Conservation (phyloP, 2,113 vertebrate species). For the Xerus inauris region DNA sequence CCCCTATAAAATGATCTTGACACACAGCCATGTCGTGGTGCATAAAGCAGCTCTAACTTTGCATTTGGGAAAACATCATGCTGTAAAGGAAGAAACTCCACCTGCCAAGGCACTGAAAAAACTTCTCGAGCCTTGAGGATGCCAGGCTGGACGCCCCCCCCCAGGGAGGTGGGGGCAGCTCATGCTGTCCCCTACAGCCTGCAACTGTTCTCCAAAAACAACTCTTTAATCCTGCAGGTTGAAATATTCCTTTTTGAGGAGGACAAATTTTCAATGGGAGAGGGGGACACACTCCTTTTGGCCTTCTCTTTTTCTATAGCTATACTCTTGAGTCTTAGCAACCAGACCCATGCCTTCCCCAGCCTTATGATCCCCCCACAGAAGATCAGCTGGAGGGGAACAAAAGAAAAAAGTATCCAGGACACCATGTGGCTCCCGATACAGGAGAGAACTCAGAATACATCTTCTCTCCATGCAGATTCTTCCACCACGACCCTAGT, state of each 20-base stretch:
- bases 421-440: background rate
- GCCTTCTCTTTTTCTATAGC: background rate
- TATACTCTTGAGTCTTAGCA: background rate
- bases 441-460: background rate
- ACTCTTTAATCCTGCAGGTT: background rate
- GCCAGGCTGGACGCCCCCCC: no score
- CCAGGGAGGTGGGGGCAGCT: background rate
- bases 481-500: background rate
- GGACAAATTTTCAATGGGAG: background rate
- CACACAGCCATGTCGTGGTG: background rate
- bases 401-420: no score
- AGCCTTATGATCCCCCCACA: background rate
- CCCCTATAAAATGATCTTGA: slow-evolving; percentile 47
- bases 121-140: background rate
- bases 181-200: background rate
- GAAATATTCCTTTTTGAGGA: background rate
- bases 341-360: background rate
- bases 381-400: background rate
- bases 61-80: slow-evolving; percentile 33
- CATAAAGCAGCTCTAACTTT: background rate
- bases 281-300: no score
- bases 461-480: background rate
- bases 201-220: background rate
- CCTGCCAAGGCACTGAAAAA: slow-evolving; percentile 7
- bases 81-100: slow-evolving; percentile 2